Base-by-base conservation (phyloP, 2,113 vertebrate genomes). In the Antechinus flavipes region DNA sequence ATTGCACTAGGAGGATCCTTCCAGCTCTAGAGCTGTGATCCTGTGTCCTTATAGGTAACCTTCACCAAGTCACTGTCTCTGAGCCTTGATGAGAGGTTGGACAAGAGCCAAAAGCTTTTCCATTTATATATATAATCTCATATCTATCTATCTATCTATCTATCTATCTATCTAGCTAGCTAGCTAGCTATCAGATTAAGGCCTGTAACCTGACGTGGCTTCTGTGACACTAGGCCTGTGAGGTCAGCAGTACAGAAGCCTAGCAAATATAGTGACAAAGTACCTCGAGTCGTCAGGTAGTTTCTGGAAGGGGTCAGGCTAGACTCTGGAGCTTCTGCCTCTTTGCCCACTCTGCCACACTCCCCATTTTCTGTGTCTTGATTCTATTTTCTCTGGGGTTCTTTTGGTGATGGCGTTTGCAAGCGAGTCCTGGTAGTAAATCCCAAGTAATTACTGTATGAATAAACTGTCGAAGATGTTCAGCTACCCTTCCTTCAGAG, bases 401-500 rank as follows among this genome's bases (percentile, higher is more conserved):
- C 14, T 76, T 76, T 76, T 76, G 68, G 68, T 8, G 1, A 84
- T 42, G 68, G 68, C 2, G 2, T 19, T 94, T 94, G 94, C 90
- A 91, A 30, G 53, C 95, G 91, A 93, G 89, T 96, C 55, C 54
- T 92, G 91, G 61, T 46, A 95, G 12, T 94, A 97, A 97, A 52
- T 97, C 35, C 91, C 0, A 93, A 91, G 61, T 94, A 89, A 95
- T 92, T 96, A 93, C 0, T 2, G 54, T 95, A 93, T 14, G 54
- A 97, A 96, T 95, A 96, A 97, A 58, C 89, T 96, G 90, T 90
- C 91, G 84, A 91, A 94, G 94, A 93, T 95, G 93, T 89, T 95
- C 42, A 90, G 54, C 54, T 94, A 76, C 54, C 58, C 91, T 95
- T 46, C 90, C 25, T 6, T 47, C 24, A 26, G 47, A 95, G 93